Conservation (phyloP, 2,113 vertebrate species). For the Paramisgurnus dabryanus region DNA sequence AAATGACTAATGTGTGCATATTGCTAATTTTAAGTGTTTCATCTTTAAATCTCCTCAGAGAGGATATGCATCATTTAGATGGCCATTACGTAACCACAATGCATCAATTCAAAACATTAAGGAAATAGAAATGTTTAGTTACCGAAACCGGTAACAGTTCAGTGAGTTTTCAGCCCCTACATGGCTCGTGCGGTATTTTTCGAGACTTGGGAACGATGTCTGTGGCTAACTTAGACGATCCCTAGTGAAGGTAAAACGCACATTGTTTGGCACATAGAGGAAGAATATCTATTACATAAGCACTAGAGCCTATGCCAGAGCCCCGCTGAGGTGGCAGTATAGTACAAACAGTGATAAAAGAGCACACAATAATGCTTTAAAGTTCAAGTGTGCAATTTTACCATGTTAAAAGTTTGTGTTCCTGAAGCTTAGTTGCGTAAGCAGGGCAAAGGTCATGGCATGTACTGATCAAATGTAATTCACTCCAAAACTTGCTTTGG, state of each 20-base stretch:
- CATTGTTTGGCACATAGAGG: conserved; percentile 58
- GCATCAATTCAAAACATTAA: conserved; percentile 1
- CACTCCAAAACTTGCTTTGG: no score
- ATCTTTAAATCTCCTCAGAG: neutral
- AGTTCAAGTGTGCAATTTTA: no score
- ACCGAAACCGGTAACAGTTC: neutral
- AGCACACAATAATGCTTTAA: conserved; percentile 7
- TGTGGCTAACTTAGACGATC: conserved; percentile 11
- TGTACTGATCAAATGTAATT: no score
- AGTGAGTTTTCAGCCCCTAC: neutral
- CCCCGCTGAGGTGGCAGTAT: conserved; percentile 46
- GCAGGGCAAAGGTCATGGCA: no score
- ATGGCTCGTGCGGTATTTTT: neutral
- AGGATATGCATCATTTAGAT: neutral
- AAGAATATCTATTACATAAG: conserved; percentile 73
- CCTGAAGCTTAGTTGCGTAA: no score
- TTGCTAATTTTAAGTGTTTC: no score
- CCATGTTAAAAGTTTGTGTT: no score
- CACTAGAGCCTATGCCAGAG: conserved; percentile 65
- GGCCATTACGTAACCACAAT: neutral
- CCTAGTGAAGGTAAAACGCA: conserved; percentile 39
- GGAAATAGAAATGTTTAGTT: neutral
- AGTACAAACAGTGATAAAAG: conserved; percentile 61
- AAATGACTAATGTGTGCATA: no score
- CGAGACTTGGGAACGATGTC: neutral